These are phyloP conservation scores for Phenganax marumi DNA, from an alignment of 92 coral and sea anemone genomes.

Conservation along the genomic window DNA sequence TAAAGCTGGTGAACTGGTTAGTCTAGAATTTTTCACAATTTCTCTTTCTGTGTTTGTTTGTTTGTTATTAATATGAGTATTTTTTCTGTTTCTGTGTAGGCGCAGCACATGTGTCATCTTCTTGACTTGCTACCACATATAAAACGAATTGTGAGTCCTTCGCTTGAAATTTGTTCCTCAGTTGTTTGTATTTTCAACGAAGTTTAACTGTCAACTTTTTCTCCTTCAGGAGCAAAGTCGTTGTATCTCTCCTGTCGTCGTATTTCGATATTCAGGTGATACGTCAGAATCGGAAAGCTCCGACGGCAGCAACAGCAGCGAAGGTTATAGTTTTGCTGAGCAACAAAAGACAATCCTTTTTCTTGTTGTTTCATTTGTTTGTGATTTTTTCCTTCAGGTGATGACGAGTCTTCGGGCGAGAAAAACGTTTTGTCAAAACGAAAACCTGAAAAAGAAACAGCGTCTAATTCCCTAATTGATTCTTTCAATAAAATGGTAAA, in stretches of 20 bases:
- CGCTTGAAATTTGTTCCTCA: background rate
- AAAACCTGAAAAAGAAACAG: conserved; percentile 67
- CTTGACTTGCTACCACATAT: conserved; percentile 76
- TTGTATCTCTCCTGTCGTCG: conserved; percentile 84
- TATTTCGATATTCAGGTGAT: conserved; percentile 81
- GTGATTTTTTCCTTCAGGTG: conserved; percentile 8
- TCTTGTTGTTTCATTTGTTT: background rate
- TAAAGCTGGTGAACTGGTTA: conserved; percentile 77
- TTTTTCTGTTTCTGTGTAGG: conserved; percentile 38
- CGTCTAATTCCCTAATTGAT: conserved; percentile 69
- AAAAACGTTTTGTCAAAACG: conserved; percentile 31
- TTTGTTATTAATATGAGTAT: background rate
- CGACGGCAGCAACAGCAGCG: conserved; percentile 50
- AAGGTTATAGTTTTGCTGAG: conserved; percentile 53
- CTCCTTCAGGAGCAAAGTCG: conserved; percentile 79
- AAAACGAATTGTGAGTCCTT: conserved; percentile 79
- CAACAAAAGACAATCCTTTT: no score
- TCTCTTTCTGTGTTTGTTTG: background rate
- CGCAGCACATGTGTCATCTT: conserved; percentile 85
- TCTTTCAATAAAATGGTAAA: conserved; percentile 77
- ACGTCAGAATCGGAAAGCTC: conserved; percentile 37
- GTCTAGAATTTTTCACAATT: conserved; percentile 10
- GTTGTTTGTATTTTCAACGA: background rate
- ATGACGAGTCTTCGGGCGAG: conserved; percentile 28
- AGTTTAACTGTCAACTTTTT: background rate